phyloP scores from a whole-genome alignment of 2,888 invertebrate species.

The Trisateles emortualis region DNA sequence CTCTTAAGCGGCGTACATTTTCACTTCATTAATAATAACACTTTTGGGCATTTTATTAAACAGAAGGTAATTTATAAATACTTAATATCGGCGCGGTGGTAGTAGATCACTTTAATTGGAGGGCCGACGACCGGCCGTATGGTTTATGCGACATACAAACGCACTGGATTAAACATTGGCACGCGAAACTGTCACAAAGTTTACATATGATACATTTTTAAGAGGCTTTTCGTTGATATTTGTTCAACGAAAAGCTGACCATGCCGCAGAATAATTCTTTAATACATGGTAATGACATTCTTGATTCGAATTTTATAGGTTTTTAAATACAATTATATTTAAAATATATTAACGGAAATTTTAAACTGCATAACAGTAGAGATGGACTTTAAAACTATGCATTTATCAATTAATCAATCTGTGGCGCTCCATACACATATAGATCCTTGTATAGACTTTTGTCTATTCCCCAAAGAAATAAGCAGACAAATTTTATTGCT shows the following conservation, averaged over 20 bases:
- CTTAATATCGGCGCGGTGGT: slow-evolving; percentile 70
- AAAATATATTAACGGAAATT: too few relatives aligned
- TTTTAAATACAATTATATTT: too few relatives aligned
- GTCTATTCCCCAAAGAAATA: too few relatives aligned
- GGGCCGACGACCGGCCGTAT: slow-evolving; percentile 65
- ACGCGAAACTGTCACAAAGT: slow-evolving; percentile 58
- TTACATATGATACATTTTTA: slow-evolving; percentile 14
- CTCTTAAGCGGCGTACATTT: slow-evolving; percentile 71
- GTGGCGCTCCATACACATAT: too few relatives aligned
- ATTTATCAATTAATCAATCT: too few relatives aligned
- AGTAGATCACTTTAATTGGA: slow-evolving; percentile 84
- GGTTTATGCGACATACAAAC: slow-evolving; percentile 66
- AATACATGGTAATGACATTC: too few relatives aligned
- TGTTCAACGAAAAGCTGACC: neutral
- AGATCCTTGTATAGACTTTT: too few relatives aligned
- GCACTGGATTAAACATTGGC: slow-evolving; percentile 66
- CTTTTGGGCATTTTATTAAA: slow-evolving; percentile 77
- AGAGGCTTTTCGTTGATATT: slow-evolving; percentile 17
- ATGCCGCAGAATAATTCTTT: too few relatives aligned
- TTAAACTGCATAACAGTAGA: too few relatives aligned
- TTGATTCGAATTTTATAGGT: too few relatives aligned
- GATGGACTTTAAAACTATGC: too few relatives aligned
- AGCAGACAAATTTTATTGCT: too few relatives aligned
- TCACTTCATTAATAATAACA: slow-evolving; percentile 82
- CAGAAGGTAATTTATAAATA: slow-evolving; percentile 78